phyloP scores from a whole-genome alignment of 2,888 invertebrate genomes.

The Odontothrips loti region DNA sequence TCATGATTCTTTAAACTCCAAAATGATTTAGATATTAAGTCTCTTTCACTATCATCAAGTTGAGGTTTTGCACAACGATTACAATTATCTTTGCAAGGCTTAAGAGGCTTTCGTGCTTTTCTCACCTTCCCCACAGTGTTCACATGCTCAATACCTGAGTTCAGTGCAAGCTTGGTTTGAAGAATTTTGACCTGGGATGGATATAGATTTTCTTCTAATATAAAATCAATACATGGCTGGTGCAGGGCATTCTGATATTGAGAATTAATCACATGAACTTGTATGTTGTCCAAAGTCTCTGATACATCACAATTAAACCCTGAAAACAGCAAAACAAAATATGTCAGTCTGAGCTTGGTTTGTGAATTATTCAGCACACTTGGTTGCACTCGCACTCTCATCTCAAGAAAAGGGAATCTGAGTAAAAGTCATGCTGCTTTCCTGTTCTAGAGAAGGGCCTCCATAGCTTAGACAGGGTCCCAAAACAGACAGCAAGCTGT shows the following conservation, averaged over 20 bases:
- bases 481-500: too few species aligned
- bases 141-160: neutral
- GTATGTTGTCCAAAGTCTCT: neutral
- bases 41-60: neutral
- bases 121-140: neutral
- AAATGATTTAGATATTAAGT: neutral
- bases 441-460: too few species aligned
- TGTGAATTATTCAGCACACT: too few species aligned
- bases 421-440: too few species aligned
- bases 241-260: neutral
- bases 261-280: neutral
- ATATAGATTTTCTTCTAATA: neutral
- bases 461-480: too few species aligned
- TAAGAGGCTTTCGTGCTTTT: neutral
- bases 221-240: neutral
- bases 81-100: neutral
- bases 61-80: neutral
- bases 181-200: constrained; percentile 6
- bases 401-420: too few species aligned
- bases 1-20: neutral
- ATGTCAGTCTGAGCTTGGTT: too few species aligned
- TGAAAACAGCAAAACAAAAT: neutral
- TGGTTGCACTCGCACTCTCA: too few species aligned
- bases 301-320: neutral
- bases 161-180: neutral